phyloP scores from a whole-genome alignment of 2,113 vertebrate genomes.

The Psittacula cyanocephala region DNA sequence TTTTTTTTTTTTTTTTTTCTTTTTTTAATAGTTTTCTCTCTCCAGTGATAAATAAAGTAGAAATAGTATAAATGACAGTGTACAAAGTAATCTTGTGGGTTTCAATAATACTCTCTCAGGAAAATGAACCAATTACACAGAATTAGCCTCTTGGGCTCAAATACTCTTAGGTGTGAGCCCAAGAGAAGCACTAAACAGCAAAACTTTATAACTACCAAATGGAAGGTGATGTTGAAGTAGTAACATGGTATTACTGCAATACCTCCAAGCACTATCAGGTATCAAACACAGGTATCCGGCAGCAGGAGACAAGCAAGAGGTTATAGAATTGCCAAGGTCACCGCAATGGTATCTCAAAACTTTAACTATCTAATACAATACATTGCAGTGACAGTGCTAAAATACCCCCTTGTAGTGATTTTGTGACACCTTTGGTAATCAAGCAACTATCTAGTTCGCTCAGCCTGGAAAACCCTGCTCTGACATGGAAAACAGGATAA shows the following conservation, averaged over 20 bases:
- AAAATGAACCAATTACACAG: fast-evolving
- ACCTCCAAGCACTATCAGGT: not conserved
- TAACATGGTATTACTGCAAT: fast-evolving
- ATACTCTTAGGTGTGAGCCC: not conserved
- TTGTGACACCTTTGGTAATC: not conserved
- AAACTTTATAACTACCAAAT: not conserved
- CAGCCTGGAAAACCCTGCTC: not conserved
- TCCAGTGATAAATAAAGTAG: not conserved
- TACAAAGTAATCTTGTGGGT: not conserved
- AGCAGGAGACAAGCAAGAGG: not conserved
- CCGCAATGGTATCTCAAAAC: fast-evolving
- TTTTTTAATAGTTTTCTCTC: no score
- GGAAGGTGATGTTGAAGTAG: not conserved
- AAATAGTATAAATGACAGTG: not conserved
- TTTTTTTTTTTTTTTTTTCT: no score
- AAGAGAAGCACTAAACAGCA: fast-evolving
- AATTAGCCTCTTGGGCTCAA: not conserved
- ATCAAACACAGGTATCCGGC: not conserved
- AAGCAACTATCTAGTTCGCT: not conserved
- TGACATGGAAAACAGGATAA: not conserved
- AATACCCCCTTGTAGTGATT: fast-evolving
- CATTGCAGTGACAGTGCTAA: fast-evolving
- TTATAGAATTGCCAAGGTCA: fast-evolving
- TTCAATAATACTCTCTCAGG: not conserved
- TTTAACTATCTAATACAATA: fast-evolving